Percentiles rank a stretch among this genome's conserved stretches.
These are phyloP conservation scores for Perognathus longimembris DNA, from an alignment of 2,113 vertebrate species.

Conservation along the genomic window DNA sequence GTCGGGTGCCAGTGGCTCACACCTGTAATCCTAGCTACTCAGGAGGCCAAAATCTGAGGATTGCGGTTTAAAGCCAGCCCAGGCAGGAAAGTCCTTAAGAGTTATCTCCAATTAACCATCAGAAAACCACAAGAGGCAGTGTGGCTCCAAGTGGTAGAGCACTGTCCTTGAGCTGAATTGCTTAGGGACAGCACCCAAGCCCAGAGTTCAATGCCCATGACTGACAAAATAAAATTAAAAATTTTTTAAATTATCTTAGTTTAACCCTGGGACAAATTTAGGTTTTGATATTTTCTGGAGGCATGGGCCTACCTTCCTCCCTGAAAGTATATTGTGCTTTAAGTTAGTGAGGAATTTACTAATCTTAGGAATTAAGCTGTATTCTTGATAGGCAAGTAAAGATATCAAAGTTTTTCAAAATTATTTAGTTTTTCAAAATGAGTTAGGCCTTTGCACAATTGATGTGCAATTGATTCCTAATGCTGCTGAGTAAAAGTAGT, in stretches of 20 bases:
- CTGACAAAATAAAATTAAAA: too few species aligned
- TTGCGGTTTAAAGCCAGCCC: too few species aligned
- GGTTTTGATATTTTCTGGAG: constrained; percentile 49
- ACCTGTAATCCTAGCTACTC: too few species aligned
- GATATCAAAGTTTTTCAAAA: neutral
- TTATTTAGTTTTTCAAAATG: neutral
- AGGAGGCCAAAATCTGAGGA: too few species aligned
- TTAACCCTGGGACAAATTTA: constrained; percentile 39
- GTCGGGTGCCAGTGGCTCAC: too few species aligned
- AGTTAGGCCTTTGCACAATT: neutral
- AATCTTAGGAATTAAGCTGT: constrained; percentile 7
- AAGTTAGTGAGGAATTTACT: constrained; percentile 52
- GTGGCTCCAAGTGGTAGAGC: too few species aligned
- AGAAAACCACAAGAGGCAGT: too few species aligned
- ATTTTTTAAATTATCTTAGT: neutral
- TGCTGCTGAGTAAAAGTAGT: neutral
- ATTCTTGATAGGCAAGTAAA: constrained; percentile 2
- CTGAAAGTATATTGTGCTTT: neutral
- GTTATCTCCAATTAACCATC: too few species aligned
- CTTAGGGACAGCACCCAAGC: too few species aligned
- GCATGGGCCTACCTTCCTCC: neutral
- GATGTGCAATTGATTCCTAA: neutral
- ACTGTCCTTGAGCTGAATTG: too few species aligned
- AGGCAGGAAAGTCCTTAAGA: too few species aligned
- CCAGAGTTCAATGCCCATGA: neutral